Conservation (phyloP, 2,797 vertebrate species). For the Pogonophryne albipinna region DNA sequence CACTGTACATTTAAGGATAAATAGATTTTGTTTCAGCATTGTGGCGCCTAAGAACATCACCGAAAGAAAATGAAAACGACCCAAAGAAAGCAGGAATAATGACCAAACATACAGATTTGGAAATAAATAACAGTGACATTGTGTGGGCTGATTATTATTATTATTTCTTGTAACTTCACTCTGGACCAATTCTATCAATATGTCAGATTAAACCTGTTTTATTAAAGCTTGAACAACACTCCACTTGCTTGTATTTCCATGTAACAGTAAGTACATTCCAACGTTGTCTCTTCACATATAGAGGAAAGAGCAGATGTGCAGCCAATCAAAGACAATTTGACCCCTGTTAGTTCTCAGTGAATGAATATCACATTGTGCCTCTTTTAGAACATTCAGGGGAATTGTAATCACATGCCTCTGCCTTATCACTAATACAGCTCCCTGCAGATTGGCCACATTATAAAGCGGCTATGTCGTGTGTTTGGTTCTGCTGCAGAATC, state of each 20-base stretch:
- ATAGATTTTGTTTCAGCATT: neutral
- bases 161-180: neutral
- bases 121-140: neutral
- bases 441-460: conserved; percentile 24
- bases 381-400: conserved; percentile 32
- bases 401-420: conserved; percentile 16
- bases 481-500: conserved; percentile 28
- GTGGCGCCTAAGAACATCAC: neutral
- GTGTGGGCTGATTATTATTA: neutral
- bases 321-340: conserved; percentile 52
- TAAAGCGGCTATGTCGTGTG: neutral
- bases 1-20: too few species aligned
- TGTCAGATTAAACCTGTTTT: neutral
- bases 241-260: conserved; percentile 1
- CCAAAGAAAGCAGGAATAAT: neutral
- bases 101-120: too few species aligned
- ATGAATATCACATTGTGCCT: conserved; percentile 29
- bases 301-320: conserved; percentile 39
- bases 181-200: neutral
- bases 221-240: neutral
- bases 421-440: conserved; percentile 10
- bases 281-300: neutral
- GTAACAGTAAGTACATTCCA: conserved; percentile 1
- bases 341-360: conserved; percentile 33
- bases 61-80: neutral